Base-by-base conservation (phyloP, 2,797 vertebrate genomes). In the Sebastes taczanowskii region DNA sequence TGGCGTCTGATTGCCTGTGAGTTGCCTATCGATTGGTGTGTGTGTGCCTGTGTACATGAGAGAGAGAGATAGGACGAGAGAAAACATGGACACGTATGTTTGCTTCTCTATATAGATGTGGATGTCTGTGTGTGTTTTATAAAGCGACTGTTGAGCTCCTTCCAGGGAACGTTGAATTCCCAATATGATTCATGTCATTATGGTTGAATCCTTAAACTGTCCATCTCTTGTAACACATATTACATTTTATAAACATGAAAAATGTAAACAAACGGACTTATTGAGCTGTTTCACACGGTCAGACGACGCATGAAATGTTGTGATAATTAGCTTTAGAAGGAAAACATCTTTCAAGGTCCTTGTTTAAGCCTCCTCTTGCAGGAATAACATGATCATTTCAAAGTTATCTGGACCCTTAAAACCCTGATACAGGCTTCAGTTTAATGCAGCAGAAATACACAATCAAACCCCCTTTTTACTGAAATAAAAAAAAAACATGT, bases 1-100 rank as follows among this genome's bases (percentile, higher is more conserved):
- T 97, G 96, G 94, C 92, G 90, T 94, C 96, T 97, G 96, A 97
- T 97, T 96, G 96, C 95, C 91, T 93, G 91, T 89, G 94, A 95
- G 95, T 94, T 93, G 93, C 91, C 90, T 91, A 96, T 96, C 91
- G 96, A 96, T 96, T 94, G 86, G 75, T 82, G 75, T 65, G 75
- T 74, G 63, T 67, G 85, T 72, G 81, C 75, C 58, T 70, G 85
- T 75, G 78, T 80, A 58, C 42, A 70, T 70, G 62, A 49, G 70
- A 60, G 49, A 60, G 74, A 60, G 23, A 76, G 68, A 68, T 20
- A 76, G 85, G 71, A 81, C 29, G 16, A 76, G 70, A 77, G 83
- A 84, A 79, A 92, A 85, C 84, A 71, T 85, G 82, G 35, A 78
- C 81, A 61, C 64, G 74, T 74, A 76, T 78, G 73, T 88, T 87